Evolutionary conservation across 2,113 vertebrate species (phyloP).

Genomic region (Dunckerocampus dactyliophorus): DNA sequence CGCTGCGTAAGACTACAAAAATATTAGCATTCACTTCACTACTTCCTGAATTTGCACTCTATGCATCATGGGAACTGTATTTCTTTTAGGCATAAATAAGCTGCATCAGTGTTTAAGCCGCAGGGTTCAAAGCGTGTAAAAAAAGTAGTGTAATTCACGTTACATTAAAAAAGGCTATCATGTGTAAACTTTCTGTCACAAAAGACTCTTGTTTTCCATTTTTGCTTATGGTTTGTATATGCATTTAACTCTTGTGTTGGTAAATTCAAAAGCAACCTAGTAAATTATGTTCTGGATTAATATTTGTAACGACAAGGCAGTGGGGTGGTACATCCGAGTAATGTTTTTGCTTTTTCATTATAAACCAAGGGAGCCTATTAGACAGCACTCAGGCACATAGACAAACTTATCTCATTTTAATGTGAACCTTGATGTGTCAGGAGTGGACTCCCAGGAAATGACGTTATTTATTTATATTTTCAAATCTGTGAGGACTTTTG

Average conservation of each 20-base stretch:
- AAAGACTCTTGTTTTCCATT: neutral
- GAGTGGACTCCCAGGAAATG: conserved; percentile 5
- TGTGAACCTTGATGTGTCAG: conserved; percentile 11
- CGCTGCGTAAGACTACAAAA: too few relatives aligned
- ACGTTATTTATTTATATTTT: neutral
- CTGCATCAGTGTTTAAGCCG: too few relatives aligned
- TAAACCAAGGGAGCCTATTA: conserved; percentile 37
- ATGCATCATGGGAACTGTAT: too few relatives aligned
- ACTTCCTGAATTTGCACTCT: too few relatives aligned
- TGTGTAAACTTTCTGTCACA: too few relatives aligned
- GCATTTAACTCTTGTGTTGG: too few relatives aligned
- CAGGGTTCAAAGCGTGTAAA: too few relatives aligned
- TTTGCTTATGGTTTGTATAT: neutral
- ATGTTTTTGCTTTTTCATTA: conserved; percentile 27
- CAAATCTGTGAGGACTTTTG: neutral
- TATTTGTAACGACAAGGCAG: conserved; percentile 24
- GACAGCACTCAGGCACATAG: conserved; percentile 10
- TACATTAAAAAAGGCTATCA: too few relatives aligned
- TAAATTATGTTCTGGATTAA: conserved; percentile 21
- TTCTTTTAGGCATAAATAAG: too few relatives aligned
- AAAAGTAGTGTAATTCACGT: too few relatives aligned
- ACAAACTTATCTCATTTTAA: conserved; percentile 12
- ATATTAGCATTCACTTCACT: too few relatives aligned
- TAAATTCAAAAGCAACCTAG: too few relatives aligned
- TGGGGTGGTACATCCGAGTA: neutral